phyloP scores from a whole-genome alignment of 2,113 vertebrate genomes.

The Coryphaenoides rupestris region DNA sequence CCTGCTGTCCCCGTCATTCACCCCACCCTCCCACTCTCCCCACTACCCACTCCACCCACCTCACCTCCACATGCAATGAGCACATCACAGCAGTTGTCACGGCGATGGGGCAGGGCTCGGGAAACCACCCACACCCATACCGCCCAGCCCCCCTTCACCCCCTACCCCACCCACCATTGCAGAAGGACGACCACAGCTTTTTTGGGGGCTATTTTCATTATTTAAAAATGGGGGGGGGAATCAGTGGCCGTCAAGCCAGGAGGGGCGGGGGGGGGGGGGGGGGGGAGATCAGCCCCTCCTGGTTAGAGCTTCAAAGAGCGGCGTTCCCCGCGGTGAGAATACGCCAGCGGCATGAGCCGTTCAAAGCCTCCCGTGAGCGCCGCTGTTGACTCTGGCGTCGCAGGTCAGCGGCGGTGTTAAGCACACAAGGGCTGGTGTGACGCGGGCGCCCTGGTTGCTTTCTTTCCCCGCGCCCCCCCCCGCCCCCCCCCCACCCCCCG shows the following conservation, averaged over 20 bases:
- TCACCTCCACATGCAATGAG: conserved; percentile 33
- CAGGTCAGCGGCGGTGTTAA: conserved; percentile 65
- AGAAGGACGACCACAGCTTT: conserved; percentile 45
- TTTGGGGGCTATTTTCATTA: conserved; percentile 5
- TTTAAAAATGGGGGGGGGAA: conserved; percentile 58
- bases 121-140: conserved; percentile 21
- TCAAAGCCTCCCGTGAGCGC: conserved; percentile 52
- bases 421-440: conserved; percentile 48
- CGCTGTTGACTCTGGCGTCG: conserved; percentile 60
- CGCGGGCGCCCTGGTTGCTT: conserved; percentile 26
- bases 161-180: conserved; percentile 50
- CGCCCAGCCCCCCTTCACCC: conserved; percentile 15
- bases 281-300: conserved; percentile 50
- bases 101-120: conserved; percentile 8
- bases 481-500: no score
- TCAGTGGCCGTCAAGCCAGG: conserved; percentile 32
- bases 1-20: no score
- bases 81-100: conserved; percentile 39
- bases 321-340: conserved; percentile 46
- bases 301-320: conserved; percentile 66
- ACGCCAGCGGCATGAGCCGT: conserved; percentile 44
- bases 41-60: conserved; percentile 26
- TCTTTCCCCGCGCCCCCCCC: no score
- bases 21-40: conserved; percentile 25
- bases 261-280: conserved; percentile 28